Percentiles rank a stretch among this genome's conserved stretches.
phyloP scores from a whole-genome alignment of 2,888 invertebrate genomes.

The Caenorhabditis auriculariae region DNA sequence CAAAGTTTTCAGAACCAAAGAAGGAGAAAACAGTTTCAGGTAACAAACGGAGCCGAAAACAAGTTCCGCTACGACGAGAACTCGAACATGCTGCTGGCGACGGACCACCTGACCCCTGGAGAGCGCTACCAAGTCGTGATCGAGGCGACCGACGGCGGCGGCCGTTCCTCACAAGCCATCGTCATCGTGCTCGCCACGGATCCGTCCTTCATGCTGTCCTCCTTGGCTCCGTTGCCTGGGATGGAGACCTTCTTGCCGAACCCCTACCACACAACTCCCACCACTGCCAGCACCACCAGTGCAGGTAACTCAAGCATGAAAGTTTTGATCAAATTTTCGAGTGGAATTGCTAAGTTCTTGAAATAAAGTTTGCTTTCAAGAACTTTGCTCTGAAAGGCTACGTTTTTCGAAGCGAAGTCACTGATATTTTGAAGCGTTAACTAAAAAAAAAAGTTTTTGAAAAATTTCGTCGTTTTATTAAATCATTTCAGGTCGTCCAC shows the following conservation, averaged over 20 bases:
- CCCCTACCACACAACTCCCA: constrained; percentile 17
- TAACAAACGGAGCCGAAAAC: constrained; percentile 52
- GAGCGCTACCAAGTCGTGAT: constrained; percentile 56
- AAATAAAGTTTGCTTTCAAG: no score
- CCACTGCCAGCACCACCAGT: constrained; percentile 20
- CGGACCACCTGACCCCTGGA: constrained; percentile 50
- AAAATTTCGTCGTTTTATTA: no score
- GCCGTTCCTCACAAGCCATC: constrained; percentile 38
- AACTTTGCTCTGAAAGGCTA: no score
- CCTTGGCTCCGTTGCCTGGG: constrained; percentile 29
- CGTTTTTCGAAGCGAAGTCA: no score
- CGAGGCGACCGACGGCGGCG: constrained; percentile 51
- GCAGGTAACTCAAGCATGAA: constrained; percentile 12
- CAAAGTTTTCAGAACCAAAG: not conserved
- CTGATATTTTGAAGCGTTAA: no score
- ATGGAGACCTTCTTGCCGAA: constrained; percentile 44
- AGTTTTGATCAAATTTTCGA: no score
- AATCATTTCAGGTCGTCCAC: no score
- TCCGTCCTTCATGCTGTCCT: constrained; percentile 10
- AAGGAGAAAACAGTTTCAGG: constrained; percentile 27
- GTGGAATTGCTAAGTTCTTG: no score
- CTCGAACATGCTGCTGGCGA: constrained; percentile 49
- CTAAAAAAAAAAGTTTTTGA: no score
- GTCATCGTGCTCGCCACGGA: constrained; percentile 40
- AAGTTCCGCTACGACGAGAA: constrained; percentile 56